Conservation (phyloP, 2,113 vertebrate species). For the Caranx ignobilis region DNA sequence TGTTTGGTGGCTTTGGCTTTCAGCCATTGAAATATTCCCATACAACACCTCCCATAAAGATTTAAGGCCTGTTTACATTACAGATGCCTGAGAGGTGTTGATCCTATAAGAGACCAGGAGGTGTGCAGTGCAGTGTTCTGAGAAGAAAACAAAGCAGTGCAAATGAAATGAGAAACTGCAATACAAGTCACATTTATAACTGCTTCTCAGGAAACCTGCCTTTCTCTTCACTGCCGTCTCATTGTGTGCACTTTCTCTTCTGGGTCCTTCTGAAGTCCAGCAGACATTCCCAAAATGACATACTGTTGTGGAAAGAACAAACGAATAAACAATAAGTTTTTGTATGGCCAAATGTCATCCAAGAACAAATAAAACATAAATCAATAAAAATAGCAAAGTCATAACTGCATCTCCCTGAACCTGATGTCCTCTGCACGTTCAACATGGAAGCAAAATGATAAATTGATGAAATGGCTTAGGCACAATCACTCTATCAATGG, state of each 20-base stretch:
- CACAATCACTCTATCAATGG: constrained; percentile 11
- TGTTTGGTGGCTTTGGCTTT: constrained; percentile 55
- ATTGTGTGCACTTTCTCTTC: constrained; percentile 22
- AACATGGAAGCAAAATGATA: constrained; percentile 9
- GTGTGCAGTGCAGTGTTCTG: constrained; percentile 20
- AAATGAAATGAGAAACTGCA: constrained; percentile 45
- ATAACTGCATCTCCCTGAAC: not conserved
- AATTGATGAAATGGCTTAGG: constrained; percentile 25
- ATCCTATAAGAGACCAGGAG: constrained; percentile 7
- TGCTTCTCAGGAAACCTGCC: constrained; percentile 36
- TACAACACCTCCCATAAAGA: constrained; percentile 21
- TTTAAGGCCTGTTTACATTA: constrained; percentile 33
- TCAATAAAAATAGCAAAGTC: constrained; percentile 11
- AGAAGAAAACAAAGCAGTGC: constrained; percentile 45
- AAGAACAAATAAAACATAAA: constrained; percentile 32
- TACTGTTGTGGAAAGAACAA: constrained; percentile 33
- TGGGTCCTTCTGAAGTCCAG: constrained; percentile 12
- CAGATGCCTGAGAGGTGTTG: constrained; percentile 38
- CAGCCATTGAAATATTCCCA: constrained; percentile 37
- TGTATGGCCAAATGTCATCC: constrained; percentile 1
- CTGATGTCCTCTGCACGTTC: not conserved
- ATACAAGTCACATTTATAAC: constrained; percentile 34
- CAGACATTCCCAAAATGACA: constrained; percentile 23
- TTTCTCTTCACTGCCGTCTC: constrained; percentile 32
- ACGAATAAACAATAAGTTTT: constrained; percentile 34